These are phyloP conservation scores for Elaphurus davidianus DNA, from an alignment of 2,113 vertebrate genomes.

Conservation along the genomic window DNA sequence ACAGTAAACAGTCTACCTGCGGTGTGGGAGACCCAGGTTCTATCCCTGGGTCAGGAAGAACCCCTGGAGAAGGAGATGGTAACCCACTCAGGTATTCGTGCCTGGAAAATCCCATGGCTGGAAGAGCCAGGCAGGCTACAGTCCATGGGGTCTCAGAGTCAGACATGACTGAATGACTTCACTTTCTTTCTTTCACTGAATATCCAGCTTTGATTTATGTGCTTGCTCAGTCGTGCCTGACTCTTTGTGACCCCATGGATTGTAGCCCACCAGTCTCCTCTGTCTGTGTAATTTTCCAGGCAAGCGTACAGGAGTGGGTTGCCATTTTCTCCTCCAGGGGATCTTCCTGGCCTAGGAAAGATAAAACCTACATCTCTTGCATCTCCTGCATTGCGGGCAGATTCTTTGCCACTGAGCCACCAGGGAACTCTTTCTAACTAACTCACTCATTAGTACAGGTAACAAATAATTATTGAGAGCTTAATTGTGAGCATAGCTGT, in stretches of 20 bases:
- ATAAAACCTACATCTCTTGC: not conserved
- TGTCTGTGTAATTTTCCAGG: not conserved
- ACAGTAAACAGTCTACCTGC: not conserved
- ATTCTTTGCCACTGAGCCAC: not conserved
- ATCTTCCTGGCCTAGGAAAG: not conserved
- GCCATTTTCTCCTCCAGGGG: not conserved
- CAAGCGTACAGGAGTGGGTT: not conserved
- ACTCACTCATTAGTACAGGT: not conserved
- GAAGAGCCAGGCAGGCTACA: not conserved
- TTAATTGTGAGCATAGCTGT: not conserved
- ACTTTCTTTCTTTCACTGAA: not conserved
- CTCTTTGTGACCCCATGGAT: not conserved
- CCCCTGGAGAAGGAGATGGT: not conserved
- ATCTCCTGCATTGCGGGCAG: not conserved
- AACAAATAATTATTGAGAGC: not conserved
- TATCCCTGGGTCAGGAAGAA: fast-evolving
- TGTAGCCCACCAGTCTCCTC: not conserved
- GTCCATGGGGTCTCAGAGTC: not conserved
- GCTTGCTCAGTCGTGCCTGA: not conserved
- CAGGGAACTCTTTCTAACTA: not conserved
- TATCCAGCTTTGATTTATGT: not conserved
- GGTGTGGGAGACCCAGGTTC: not conserved
- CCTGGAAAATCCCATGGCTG: not conserved
- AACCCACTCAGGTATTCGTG: not conserved
- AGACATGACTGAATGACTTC: not conserved